Conservation (phyloP, 2,797 vertebrate genomes). For the Sardinella longiceps region DNA sequence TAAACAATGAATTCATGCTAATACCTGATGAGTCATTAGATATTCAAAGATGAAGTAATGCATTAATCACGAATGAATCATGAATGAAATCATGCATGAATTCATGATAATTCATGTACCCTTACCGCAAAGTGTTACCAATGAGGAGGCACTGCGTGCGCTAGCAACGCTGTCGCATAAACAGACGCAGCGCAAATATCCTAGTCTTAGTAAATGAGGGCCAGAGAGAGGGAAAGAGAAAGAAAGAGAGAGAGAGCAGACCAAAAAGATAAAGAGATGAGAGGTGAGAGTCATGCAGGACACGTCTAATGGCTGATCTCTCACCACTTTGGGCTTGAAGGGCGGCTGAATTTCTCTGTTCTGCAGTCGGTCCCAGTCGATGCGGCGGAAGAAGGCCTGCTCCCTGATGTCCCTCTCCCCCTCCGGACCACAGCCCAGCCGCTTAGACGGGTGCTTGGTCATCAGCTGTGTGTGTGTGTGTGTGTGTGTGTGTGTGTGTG, state of each 20-base stretch:
- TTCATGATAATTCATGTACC: too few relatives aligned
- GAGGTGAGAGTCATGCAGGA: neutral
- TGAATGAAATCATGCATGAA: too few relatives aligned
- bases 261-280: neutral
- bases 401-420: conserved; percentile 93
- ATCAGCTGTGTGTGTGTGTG: conserved; percentile 81
- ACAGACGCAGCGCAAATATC: too few relatives aligned
- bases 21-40: too few relatives aligned
- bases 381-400: conserved; percentile 96
- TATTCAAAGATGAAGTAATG: too few relatives aligned
- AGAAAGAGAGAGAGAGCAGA: neutral
- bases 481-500: neutral
- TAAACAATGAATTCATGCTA: too few relatives aligned
- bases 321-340: conserved; percentile 98
- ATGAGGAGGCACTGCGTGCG: too few relatives aligned
- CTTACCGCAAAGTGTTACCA: too few relatives aligned
- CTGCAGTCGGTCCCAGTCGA: conserved; percentile 96
- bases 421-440: conserved; percentile 90
- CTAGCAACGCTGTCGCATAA: too few relatives aligned
- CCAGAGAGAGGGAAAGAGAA: neutral
- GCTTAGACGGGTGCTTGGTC: conserved; percentile 97
- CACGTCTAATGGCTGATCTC: conserved; percentile 53
- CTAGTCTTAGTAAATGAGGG: too few relatives aligned
- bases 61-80: too few relatives aligned
- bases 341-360: conserved; percentile 95